Percentiles rank a stretch among this genome's conserved stretches.
Evolutionary conservation across 92 coral and sea anemone species (phyloP).

Genomic region (Anthopleura xanthogrammica): DNA sequence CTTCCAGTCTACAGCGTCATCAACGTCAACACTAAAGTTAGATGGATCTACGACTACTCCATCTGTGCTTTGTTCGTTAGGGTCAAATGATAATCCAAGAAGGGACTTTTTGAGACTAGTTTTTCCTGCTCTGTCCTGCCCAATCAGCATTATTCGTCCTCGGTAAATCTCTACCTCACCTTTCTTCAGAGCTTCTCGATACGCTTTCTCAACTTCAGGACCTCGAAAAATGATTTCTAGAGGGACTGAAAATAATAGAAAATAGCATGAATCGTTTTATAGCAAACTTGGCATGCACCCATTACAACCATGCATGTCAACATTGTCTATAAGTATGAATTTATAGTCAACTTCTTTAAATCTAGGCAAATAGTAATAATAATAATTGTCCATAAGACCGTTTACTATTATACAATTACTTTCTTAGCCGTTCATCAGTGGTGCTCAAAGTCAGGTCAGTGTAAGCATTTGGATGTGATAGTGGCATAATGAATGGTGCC

Average conservation of each 20-base stretch:
- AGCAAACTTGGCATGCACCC: too few relatives aligned
- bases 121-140: constrained; percentile 94
- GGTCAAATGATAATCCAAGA: constrained; percentile 40
- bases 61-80: constrained; percentile 66
- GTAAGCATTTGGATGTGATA: too few relatives aligned
- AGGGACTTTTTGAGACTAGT: constrained; percentile 80
- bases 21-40: constrained; percentile 62
- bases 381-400: too few relatives aligned
- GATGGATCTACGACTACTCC: constrained; percentile 86
- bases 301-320: too few relatives aligned
- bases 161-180: constrained; percentile 79
- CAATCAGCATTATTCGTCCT: constrained; percentile 83
- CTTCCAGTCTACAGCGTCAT: constrained; percentile 73
- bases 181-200: constrained; percentile 60
- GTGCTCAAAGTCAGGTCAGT: too few relatives aligned
- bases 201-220: constrained; percentile 69
- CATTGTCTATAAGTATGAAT: too few relatives aligned
- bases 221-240: constrained; percentile 79
- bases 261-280: too few relatives aligned
- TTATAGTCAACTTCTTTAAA: too few relatives aligned
- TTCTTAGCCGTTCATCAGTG: too few relatives aligned
- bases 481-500: too few relatives aligned
- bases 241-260: constrained; percentile 36
- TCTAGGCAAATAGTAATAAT: too few relatives aligned
- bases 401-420: too few relatives aligned